These are phyloP conservation scores for Bathynomus jamesi DNA, from an alignment of 1,140 invertebrate species.

Conservation along the genomic window DNA sequence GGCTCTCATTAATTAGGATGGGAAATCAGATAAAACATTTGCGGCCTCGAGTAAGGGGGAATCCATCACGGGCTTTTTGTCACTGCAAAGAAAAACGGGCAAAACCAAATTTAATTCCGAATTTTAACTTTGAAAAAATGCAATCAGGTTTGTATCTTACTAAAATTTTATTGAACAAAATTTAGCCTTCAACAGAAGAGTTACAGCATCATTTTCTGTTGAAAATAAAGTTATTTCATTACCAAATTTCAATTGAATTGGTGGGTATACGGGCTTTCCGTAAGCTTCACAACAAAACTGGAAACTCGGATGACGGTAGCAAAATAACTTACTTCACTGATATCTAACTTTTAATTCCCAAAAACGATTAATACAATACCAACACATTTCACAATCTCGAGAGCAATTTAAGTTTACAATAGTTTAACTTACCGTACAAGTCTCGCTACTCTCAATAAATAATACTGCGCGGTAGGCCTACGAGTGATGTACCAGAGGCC, in stretches of 20 bases:
- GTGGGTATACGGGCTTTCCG: not conserved
- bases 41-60: conserved; percentile 37
- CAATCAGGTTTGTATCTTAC: not conserved
- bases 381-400: too few species aligned
- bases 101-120: not conserved
- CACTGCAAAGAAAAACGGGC: conserved; percentile 27
- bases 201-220: not conserved
- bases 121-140: not conserved
- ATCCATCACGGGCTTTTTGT: conserved; percentile 36
- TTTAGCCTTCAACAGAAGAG: not conserved
- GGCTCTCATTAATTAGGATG: not conserved
- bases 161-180: not conserved
- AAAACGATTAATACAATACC: too few species aligned
- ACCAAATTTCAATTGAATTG: not conserved
- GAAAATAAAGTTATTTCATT: not conserved
- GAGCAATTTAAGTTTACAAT: too few species aligned
- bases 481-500: too few species aligned
- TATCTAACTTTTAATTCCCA: too few species aligned
- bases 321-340: too few species aligned
- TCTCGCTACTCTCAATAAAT: too few species aligned
- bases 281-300: conserved; percentile 11
- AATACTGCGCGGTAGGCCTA: too few species aligned
- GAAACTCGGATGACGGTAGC: too few species aligned
- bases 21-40: conserved; percentile 35
- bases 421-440: too few species aligned